Base-by-base conservation (phyloP, 2,113 vertebrate genomes). In the Aepyceros melampus region DNA sequence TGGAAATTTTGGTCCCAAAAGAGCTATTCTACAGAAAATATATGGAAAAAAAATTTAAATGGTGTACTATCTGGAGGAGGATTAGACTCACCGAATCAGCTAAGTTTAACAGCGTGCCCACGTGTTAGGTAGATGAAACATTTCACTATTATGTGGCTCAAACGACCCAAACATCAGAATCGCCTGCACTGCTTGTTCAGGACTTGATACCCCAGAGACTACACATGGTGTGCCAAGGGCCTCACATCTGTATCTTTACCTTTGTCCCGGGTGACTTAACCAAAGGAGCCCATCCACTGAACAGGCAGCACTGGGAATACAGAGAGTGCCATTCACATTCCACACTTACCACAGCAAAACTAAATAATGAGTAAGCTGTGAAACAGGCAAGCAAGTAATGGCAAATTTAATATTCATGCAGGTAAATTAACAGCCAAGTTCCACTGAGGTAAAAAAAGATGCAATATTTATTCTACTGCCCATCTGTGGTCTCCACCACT, bases 1-100 rank as follows among this genome's bases (percentile, higher is more conserved):
- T 27, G 53, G 83, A n/a, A 83, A 16, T 40, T 43, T 71, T 83
- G 56, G 90, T 79, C 55, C 76, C 43, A 9, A 79, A 53, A 85
- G 64, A 97, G 53, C 25, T n/a, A 94, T 71, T 76, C 64, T 45
- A 95, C 15, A 96, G 53, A 96, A 83, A 87, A 43, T 58, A n/a
- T 29, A 53, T 19, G 4, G 15, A 21, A 31, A 78, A 93, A 45
- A 23, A 76, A 87, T 1, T 55, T 9, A 82, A 89, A 84, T 88
- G 2, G 78, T 56, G 11, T 40, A 16, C 67, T 86, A 23, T 56
- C 49, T 55, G 45, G 33, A 78, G 47, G 53, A 94, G 84, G 43
- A n/a, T 58, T 19, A 84, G 36, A 82, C 74, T 92, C 78, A 60
- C 51, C 55, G 23, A 84, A 3, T 56, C n/a, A 25, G 67, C 49